Percentiles rank a stretch among this genome's conserved stretches.
Conservation (phyloP, 2,888 invertebrate species). For the Melanophora roralis region DNA sequence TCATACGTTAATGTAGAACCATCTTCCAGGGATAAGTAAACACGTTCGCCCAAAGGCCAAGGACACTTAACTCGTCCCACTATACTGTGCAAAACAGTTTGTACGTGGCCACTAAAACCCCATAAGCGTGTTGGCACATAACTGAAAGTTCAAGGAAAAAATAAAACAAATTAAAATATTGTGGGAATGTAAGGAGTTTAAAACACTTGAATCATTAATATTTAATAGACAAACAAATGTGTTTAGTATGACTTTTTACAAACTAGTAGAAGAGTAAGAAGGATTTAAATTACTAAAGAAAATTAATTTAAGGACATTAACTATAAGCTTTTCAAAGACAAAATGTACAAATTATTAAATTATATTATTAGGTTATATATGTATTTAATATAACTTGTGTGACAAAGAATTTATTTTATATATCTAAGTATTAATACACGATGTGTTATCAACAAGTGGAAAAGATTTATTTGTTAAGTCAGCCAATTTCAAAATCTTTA, state of each 20-base stretch:
- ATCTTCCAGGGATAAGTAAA: constrained; percentile 86
- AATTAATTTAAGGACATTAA: background rate
- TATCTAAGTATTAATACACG: background rate
- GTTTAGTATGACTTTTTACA: background rate
- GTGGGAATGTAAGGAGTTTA: constrained; percentile 1
- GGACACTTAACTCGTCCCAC: constrained; percentile 92
- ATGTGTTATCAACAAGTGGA: background rate
- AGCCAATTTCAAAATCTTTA: constrained; percentile 1
- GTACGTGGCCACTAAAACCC: constrained; percentile 97
- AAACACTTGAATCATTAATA: constrained; percentile 22
- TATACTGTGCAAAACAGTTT: constrained; percentile 93
- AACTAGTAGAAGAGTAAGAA: background rate
- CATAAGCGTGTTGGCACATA: constrained; percentile 93
- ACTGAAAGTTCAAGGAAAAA: constrained; percentile 78
- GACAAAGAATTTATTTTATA: background rate
- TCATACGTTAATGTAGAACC: constrained; percentile 95
- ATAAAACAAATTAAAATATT: constrained; percentile 6
- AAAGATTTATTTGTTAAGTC: background rate
- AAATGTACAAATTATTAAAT: background rate
- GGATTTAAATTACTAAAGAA: background rate
- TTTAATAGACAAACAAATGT: constrained; percentile 1
- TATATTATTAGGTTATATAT: no score
- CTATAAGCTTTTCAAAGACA: background rate
- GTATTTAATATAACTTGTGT: background rate
- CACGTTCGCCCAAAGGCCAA: constrained; percentile 90